phyloP scores from a whole-genome alignment of 30 jellyfish, hydroid and myxozoan genomes.

The Aurelia sp. region DNA sequence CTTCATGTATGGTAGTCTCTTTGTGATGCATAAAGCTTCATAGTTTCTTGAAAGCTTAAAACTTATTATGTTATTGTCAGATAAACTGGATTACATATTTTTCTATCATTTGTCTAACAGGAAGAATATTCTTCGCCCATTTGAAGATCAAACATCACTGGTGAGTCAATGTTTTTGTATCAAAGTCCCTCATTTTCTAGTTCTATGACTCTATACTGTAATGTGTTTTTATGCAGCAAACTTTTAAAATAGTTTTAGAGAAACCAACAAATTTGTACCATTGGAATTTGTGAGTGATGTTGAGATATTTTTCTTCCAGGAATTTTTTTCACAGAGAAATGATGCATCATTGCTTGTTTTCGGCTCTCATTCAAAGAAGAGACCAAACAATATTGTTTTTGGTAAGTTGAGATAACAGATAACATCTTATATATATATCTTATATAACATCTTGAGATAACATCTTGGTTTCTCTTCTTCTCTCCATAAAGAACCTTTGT shows the following conservation, averaged over 20 bases:
- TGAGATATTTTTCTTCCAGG: constrained; percentile 51
- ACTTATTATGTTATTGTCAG: no score
- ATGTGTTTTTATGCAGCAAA: no score
- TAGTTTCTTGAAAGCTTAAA: no score
- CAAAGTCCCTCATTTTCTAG: neutral
- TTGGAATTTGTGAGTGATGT: no score
- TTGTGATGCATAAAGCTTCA: no score
- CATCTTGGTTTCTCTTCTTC: neutral
- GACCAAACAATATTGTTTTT: constrained; percentile 88
- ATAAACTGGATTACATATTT: no score
- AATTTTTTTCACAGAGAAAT: constrained; percentile 83
- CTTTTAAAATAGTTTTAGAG: no score
- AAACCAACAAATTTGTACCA: no score
- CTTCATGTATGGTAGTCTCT: no score
- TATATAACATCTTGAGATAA: no score
- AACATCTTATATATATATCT: no score
- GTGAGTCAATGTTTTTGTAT: constrained; percentile 44
- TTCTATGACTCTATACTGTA: no score
- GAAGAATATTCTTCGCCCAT: constrained; percentile 91
- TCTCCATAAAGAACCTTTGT: neutral
- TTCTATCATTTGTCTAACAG: constrained; percentile 19
- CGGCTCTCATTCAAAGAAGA: constrained; percentile 94
- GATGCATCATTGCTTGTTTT: constrained; percentile 94
- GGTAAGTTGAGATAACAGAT: constrained; percentile 47
- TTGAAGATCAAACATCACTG: constrained; percentile 94